These are phyloP conservation scores for Lepidotrigona ventralis DNA, from an alignment of 1,140 invertebrate genomes.

Conservation along the genomic window DNA sequence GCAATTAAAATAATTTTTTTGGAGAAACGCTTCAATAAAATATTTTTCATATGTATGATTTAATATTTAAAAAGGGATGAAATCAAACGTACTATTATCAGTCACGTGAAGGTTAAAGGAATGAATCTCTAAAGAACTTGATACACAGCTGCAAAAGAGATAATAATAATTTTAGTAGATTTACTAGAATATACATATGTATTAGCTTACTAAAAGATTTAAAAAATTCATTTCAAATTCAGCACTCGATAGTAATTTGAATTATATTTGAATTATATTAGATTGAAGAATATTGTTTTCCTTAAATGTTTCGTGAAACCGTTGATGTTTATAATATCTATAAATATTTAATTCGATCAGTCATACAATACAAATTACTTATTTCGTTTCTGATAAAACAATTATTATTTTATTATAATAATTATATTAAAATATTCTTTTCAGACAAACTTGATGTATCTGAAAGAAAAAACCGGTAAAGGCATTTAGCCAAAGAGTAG, in stretches of 20 bases:
- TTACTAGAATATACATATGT: background rate
- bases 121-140: background rate
- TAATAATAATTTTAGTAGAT: background rate
- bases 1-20: background rate
- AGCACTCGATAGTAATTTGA: background rate
- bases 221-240: conserved; percentile 9
- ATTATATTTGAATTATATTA: too few species aligned
- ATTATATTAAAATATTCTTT: background rate
- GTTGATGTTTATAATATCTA: background rate
- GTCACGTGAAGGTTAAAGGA: conserved; percentile 46
- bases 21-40: background rate
- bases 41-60: background rate
- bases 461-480: background rate
- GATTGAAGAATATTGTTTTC: background rate
- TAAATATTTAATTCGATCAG: background rate
- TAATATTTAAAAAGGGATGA: background rate
- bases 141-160: background rate
- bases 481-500: background rate
- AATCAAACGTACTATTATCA: background rate
- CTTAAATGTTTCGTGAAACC: background rate
- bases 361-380: background rate
- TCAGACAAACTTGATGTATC: background rate
- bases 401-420: background rate
- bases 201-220: background rate
- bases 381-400: background rate